A percentile compares a stretch with the other conserved stretches of the same genome.
Evolutionary conservation across 2,113 vertebrate genomes (phyloP).

Genomic region (Seriola rivoliana): DNA sequence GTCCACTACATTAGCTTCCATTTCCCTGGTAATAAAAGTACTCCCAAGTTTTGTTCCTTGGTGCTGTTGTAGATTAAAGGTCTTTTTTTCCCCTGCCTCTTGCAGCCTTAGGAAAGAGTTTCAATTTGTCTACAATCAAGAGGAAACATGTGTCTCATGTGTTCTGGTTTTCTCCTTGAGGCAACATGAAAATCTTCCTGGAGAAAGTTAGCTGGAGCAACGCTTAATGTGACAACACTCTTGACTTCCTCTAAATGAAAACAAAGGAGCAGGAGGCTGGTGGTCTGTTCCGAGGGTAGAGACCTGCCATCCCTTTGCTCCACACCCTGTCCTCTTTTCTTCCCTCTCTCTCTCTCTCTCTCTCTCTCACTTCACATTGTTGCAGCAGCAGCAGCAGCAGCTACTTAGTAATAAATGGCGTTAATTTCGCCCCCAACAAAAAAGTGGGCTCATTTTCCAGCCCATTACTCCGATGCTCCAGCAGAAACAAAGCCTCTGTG

Average conservation of each 20-base stretch:
- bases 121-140: constrained; percentile 13
- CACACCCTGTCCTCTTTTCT: not conserved
- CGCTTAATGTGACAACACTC: constrained; percentile 26
- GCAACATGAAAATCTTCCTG: constrained; percentile 3
- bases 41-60: constrained; percentile 26
- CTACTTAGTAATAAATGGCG: constrained; percentile 79
- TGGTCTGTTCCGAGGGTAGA: constrained; percentile 51
- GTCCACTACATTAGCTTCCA: constrained; percentile 25
- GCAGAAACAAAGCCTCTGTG: constrained; percentile 69
- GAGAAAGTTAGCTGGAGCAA: constrained; percentile 2
- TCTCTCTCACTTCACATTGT: constrained; percentile 29
- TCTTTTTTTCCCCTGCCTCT: constrained; percentile 4
- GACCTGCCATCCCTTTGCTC: constrained; percentile 29
- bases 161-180: constrained; percentile 3
- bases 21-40: constrained; percentile 25
- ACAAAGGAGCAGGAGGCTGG: constrained; percentile 46
- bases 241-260: constrained; percentile 57
- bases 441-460: constrained; percentile 79
- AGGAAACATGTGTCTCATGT: not conserved
- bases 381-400: constrained; percentile 32
- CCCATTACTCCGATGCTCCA: constrained; percentile 73
- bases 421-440: constrained; percentile 73
- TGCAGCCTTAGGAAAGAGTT: constrained; percentile 8
- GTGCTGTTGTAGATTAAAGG: constrained; percentile 1
- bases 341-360: constrained; percentile 8